A percentile compares a stretch with the other conserved stretches of the same genome.
Evolutionary conservation across 2,797 vertebrate species (phyloP).

Genomic region (Xenops minutus): DNA sequence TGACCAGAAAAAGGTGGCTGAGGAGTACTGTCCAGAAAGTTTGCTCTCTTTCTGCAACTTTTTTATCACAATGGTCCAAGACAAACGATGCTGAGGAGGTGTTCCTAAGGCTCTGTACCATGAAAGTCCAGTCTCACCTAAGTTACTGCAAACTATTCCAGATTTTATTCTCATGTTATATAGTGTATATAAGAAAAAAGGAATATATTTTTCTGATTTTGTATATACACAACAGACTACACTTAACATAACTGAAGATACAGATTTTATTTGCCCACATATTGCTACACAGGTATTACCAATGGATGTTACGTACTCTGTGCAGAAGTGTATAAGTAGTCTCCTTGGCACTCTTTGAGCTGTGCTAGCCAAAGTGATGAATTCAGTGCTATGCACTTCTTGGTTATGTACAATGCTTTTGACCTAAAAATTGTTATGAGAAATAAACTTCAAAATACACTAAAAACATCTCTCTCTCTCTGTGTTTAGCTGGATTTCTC

Average conservation of each 20-base stretch:
- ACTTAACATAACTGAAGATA: not conserved
- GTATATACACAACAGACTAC: not conserved
- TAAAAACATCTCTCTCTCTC: not conserved
- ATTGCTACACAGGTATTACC: not conserved
- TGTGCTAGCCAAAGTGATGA: slow-evolving; percentile 6
- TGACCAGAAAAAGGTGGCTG: slow-evolving; percentile 75
- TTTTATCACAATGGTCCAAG: slow-evolving; percentile 85
- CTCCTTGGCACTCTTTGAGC: not conserved
- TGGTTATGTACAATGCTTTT: not conserved
- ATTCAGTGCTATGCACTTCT: slow-evolving; percentile 39
- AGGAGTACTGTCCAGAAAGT: slow-evolving; percentile 81
- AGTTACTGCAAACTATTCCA: not conserved
- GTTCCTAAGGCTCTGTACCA: not conserved
- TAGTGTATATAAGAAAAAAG: slow-evolving; percentile 9
- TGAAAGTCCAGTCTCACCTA: not conserved
- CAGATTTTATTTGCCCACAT: not conserved
- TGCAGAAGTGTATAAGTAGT: not conserved
- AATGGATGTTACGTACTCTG: not conserved
- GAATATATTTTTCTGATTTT: slow-evolving; percentile 47
- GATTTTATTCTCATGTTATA: not conserved
- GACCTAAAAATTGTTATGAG: not conserved
- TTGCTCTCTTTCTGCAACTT: slow-evolving; percentile 85
- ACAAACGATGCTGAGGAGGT: slow-evolving; percentile 77
- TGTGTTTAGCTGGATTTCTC: not conserved
- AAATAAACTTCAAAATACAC: slow-evolving; percentile 61